Percentiles rank a stretch among this genome's conserved stretches.
Evolutionary conservation across 2,797 vertebrate species (phyloP).

Genomic region (Sarcoramphus papa): DNA sequence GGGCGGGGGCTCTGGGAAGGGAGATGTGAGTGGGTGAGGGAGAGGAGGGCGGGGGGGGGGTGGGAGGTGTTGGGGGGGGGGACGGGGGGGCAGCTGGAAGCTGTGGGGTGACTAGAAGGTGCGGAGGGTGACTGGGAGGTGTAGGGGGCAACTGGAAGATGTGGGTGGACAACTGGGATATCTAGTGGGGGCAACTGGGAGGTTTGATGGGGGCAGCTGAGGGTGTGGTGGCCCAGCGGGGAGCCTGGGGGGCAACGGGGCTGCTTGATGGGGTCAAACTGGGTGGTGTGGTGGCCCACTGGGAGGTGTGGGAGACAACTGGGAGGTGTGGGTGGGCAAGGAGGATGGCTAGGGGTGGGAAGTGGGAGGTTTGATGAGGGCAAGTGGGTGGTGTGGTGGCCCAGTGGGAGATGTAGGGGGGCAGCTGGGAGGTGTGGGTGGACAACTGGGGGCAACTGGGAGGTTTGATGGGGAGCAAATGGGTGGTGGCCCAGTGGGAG

Average conservation of each 20-base stretch:
- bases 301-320: too few relatives aligned
- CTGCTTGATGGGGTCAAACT: too few relatives aligned
- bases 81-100: accelerated
- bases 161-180: not conserved
- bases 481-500: not conserved
- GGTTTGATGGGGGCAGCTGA: too few relatives aligned
- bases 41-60: too few relatives aligned
- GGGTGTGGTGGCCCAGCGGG: too few relatives aligned
- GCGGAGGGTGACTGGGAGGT: not conserved
- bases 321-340: too few relatives aligned
- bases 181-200: not conserved
- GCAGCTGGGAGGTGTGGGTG: not conserved
- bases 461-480: not conserved
- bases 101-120: not conserved
- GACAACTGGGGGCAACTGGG: not conserved
- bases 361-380: not conserved
- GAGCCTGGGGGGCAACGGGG: too few relatives aligned
- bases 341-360: too few relatives aligned
- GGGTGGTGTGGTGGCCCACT: too few relatives aligned
- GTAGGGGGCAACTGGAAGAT: not conserved
- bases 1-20: not conserved
- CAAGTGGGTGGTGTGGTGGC: not conserved
- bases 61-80: not conserved
- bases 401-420: not conserved
- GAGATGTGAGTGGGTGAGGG: not conserved